phyloP scores from a whole-genome alignment of 2,113 vertebrate genomes.

The Sarotherodon lohbergeri region DNA sequence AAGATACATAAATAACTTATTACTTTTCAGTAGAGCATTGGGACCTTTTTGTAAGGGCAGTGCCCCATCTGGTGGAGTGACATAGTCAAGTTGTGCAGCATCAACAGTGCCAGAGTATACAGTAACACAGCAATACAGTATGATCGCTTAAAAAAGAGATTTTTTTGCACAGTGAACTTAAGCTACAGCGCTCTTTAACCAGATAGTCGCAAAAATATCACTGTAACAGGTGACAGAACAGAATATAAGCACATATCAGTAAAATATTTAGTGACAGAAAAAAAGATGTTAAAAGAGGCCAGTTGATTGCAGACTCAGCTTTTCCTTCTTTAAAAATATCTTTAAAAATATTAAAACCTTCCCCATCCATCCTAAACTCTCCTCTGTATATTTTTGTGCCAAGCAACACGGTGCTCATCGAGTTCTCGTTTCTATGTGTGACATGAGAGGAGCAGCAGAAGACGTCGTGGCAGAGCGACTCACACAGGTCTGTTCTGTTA shows the following conservation, averaged over 20 bases:
- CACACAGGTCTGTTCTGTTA: background rate
- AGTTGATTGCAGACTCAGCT: background rate
- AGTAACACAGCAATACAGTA: conserved; percentile 37
- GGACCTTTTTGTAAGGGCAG: background rate
- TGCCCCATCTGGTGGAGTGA: conserved; percentile 50
- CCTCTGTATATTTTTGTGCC: background rate
- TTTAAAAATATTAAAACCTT: conserved; percentile 19
- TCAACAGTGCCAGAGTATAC: conserved; percentile 31
- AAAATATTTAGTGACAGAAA: conserved; percentile 5
- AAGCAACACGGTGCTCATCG: background rate
- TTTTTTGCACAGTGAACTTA: conserved; percentile 17
- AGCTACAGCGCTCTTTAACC: background rate
- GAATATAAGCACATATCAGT: background rate
- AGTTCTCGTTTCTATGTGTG: background rate
- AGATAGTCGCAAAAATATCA: background rate
- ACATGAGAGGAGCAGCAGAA: background rate
- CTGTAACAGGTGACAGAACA: conserved; percentile 13
- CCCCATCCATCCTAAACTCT: background rate
- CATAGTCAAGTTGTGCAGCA: background rate
- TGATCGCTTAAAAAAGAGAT: background rate
- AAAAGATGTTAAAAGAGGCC: conserved; percentile 4
- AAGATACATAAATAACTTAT: background rate
- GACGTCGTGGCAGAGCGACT: conserved; percentile 8
- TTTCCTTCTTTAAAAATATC: conserved; percentile 19
- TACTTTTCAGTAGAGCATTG: background rate